Conservation (phyloP, 2,888 invertebrate genomes). For the Ptychoptera albimana region DNA sequence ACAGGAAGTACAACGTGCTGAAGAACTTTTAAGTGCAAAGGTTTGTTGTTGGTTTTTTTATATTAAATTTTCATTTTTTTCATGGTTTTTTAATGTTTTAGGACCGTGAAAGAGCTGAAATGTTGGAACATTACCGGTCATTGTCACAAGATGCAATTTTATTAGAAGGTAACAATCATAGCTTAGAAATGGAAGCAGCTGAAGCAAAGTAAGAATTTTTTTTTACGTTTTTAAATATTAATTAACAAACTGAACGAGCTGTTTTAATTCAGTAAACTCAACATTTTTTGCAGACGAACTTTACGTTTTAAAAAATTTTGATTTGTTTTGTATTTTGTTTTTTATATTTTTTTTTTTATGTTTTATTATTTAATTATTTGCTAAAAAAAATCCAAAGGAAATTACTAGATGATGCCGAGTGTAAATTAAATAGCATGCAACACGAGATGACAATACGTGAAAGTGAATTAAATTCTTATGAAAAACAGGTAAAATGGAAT, state of each 20-base stretch:
- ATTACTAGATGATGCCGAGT: constrained; percentile 35
- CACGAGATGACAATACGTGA: constrained; percentile 40
- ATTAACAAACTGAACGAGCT: too few relatives aligned
- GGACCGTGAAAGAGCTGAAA: constrained; percentile 64
- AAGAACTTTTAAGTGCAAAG: constrained; percentile 56
- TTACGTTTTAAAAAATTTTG: constrained; percentile 7
- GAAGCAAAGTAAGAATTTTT: constrained; percentile 38
- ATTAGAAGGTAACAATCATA: constrained; percentile 64
- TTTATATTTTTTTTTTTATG: constrained; percentile 3
- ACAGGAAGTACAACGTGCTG: constrained; percentile 60
- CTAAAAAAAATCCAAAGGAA: constrained; percentile 18
- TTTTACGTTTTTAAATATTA: neutral
- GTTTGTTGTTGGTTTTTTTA: constrained; percentile 21
- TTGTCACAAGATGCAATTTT: constrained; percentile 61
- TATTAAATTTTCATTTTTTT: neutral
- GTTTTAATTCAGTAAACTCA: neutral
- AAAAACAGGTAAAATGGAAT: constrained; percentile 33
- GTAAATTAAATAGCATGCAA: constrained; percentile 46
- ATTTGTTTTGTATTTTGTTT: constrained; percentile 10
- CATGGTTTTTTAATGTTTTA: constrained; percentile 5
- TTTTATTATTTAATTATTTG: neutral
- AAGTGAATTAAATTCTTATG: constrained; percentile 35
- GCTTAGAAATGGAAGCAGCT: constrained; percentile 58
- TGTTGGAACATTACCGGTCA: constrained; percentile 64
- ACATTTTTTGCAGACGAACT: neutral